Evolutionary conservation across 2,888 invertebrate genomes (phyloP), one percentile per base, ranked within the genome.

Genomic region (Lycocerus yunnanus): DNA sequence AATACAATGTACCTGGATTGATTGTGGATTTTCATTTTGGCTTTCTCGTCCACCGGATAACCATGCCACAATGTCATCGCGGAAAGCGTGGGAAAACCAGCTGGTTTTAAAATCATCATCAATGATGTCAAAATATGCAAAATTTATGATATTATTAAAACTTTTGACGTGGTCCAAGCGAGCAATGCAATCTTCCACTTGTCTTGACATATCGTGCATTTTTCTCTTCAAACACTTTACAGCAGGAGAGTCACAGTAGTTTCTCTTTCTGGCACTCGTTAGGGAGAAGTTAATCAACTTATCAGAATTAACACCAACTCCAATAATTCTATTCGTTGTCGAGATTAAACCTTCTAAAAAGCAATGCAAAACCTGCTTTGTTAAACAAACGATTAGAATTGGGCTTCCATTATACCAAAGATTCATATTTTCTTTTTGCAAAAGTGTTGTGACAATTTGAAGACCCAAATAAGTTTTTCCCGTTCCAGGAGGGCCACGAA

Each of bases 401-500:
- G 94, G 93, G 2, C 88, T 83, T 6, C 82, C 75, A 0, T 88
- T 88, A 20, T 83, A 84, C 89, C 89, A 89, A 2, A 78, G 43
- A 0, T 78, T 27, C 13, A 79, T 78, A 83, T 94, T 95, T 2
- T 43, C n/a, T n/a, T 43, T 2, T 73, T 89, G 85, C 1, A 95
- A 84, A 18, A 96, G 83, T 0, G 91, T 90, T 70, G 91, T 88
- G 0, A 93, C 92, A 15, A 97, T 91, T 89, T 93, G 92, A 27
- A 94, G 87, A 0, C 95, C 95, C 75, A 96, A 85, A 84, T 90
- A 93, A 0, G 96, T 95, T 88, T 96, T 96, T 0, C 96, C 96
- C 0, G 96, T 96, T 2, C 96, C 96, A 0, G 96, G 96, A 0
- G 96, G 96, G 0, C 96, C 96, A 88, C 96, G 96, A 76, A 96